Evolutionary conservation across 2,797 vertebrate genomes (phyloP).

Genomic region (Anguilla anguilla): DNA sequence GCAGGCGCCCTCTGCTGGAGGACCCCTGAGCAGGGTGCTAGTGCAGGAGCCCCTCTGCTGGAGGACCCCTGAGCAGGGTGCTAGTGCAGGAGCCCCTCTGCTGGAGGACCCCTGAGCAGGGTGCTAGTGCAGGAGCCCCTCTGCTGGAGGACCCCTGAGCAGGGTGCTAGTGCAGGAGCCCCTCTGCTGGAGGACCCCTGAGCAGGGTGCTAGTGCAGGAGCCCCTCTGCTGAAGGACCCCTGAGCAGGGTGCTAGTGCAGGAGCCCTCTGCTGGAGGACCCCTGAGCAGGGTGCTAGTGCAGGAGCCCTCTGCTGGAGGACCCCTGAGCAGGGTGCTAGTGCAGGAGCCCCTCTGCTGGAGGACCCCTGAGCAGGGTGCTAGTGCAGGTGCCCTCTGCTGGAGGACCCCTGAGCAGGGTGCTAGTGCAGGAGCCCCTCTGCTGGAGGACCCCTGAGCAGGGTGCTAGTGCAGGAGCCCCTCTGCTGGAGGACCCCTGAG

Average conservation of each 20-base stretch:
- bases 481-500: not conserved
- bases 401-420: not conserved
- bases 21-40: not conserved
- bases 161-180: not conserved
- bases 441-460: not conserved
- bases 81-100: not conserved
- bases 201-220: not conserved
- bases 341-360: not conserved
- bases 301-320: not conserved
- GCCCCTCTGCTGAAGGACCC: not conserved
- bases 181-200: not conserved
- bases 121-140: not conserved
- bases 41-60: not conserved
- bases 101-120: not conserved
- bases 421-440: not conserved
- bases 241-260: not conserved
- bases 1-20: not conserved
- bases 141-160: not conserved
- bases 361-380: not conserved
- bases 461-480: not conserved
- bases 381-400: not conserved
- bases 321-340: not conserved
- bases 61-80: not conserved
- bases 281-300: not conserved
- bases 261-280: not conserved